Evolutionary conservation across 2,888 invertebrate genomes (phyloP).

Genomic region (Drosophila acutilabella): DNA sequence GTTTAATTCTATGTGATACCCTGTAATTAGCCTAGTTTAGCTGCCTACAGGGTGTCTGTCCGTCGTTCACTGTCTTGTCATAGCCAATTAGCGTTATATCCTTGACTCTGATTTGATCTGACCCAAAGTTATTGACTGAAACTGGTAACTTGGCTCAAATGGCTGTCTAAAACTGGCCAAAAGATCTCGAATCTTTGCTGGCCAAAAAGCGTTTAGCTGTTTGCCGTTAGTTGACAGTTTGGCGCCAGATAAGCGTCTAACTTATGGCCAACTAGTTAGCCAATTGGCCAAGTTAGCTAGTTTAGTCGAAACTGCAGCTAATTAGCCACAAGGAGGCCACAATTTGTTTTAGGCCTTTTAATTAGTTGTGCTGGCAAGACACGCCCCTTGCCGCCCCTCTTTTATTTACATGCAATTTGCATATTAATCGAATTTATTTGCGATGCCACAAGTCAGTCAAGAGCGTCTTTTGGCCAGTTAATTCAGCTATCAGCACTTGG

Average conservation of each 20-base stretch:
- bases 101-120: slow-evolving; percentile 10
- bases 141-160: slow-evolving; percentile 22
- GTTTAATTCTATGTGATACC: background rate
- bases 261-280: slow-evolving; percentile 32
- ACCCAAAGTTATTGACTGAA: slow-evolving; percentile 8
- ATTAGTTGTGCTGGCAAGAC: slow-evolving; percentile 27
- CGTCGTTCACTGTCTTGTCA: background rate
- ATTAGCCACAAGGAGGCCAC: slow-evolving; percentile 24
- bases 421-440: slow-evolving; percentile 71
- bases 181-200: slow-evolving; percentile 2
- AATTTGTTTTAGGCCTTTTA: slow-evolving; percentile 41
- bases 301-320: slow-evolving; percentile 9
- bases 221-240: slow-evolving; percentile 34
- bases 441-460: slow-evolving; percentile 34
- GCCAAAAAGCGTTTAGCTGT: slow-evolving; percentile 18
- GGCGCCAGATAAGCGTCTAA: slow-evolving; percentile 45
- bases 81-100: background rate
- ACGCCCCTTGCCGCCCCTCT: background rate
- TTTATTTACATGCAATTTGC: slow-evolving; percentile 62
- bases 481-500: slow-evolving; percentile 69
- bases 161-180: slow-evolving; percentile 2
- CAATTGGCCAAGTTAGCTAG: slow-evolving; percentile 14
- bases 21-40: background rate
- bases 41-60: background rate
- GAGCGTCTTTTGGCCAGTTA: slow-evolving; percentile 1